These are phyloP conservation scores for Caenorhabditis uteleia DNA, from an alignment of 2,888 invertebrate genomes.

Conservation along the genomic window DNA sequence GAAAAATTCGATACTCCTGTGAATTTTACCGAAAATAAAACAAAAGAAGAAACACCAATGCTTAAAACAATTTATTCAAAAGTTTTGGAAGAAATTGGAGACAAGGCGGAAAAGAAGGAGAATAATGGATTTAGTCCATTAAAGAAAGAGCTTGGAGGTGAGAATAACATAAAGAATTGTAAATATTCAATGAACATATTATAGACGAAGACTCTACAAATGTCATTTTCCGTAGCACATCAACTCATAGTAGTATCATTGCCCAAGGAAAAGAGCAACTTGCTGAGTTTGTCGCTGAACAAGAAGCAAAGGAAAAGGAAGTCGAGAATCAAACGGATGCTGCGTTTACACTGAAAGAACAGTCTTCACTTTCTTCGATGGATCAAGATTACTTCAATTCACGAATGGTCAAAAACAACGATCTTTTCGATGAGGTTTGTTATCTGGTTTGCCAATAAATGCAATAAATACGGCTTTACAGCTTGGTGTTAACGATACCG, in stretches of 20 bases:
- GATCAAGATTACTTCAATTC: slow-evolving; percentile 31
- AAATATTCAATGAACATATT: slow-evolving; percentile 11
- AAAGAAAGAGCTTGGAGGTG: neutral
- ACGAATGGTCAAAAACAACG: slow-evolving; percentile 16
- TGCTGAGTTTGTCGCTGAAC: slow-evolving; percentile 29
- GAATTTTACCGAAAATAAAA: slow-evolving; percentile 19
- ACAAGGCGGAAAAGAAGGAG: neutral
- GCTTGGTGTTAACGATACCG: slow-evolving; percentile 25
- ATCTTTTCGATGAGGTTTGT: slow-evolving; percentile 23
- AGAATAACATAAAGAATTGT: neutral
- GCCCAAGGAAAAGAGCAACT: slow-evolving; percentile 20
- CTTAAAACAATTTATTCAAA: slow-evolving; percentile 20
- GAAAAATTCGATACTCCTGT: slow-evolving; percentile 33
- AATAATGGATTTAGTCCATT: slow-evolving; percentile 8
- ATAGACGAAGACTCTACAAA: slow-evolving; percentile 18
- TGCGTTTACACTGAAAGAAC: slow-evolving; percentile 28
- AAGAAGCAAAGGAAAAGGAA: slow-evolving; percentile 10
- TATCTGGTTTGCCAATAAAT: neutral
- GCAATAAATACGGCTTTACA: slow-evolving; percentile 4
- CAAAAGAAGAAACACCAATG: slow-evolving; percentile 1
- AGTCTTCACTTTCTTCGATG: slow-evolving; percentile 29
- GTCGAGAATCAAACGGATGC: slow-evolving; percentile 7
- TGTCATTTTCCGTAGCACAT: slow-evolving; percentile 32
- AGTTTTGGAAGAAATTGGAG: slow-evolving; percentile 29
- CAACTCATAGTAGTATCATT: slow-evolving; percentile 28